A percentile compares a stretch with the other conserved stretches of the same genome.
Evolutionary conservation across 2,888 invertebrate species (phyloP).

Genomic region (Clitarchus hookeri): DNA sequence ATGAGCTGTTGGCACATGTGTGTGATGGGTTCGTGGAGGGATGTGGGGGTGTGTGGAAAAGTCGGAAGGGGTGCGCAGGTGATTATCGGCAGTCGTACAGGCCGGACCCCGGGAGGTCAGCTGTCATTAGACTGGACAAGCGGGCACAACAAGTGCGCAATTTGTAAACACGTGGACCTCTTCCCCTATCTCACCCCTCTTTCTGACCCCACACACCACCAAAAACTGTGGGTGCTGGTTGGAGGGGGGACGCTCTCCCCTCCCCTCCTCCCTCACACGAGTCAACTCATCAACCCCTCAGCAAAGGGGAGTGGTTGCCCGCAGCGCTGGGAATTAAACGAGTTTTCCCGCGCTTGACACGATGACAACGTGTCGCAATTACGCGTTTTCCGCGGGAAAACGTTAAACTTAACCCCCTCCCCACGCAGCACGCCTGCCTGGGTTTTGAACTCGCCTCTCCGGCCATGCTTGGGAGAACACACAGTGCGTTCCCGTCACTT

Average conservation of each 20-base stretch:
- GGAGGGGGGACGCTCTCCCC: neutral
- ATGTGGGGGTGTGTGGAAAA: neutral
- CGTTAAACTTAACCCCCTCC: neutral
- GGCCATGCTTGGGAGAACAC: neutral
- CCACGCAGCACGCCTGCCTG: neutral
- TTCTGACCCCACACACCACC: neutral
- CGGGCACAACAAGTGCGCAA: neutral
- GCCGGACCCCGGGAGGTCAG: neutral
- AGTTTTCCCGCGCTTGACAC: conserved; percentile 7
- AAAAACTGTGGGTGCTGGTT: neutral
- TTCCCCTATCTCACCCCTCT: neutral
- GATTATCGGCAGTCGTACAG: neutral
- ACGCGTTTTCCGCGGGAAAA: conserved; percentile 1
- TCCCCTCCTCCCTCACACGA: too few relatives aligned
- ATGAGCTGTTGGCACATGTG: neutral
- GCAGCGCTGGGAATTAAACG: conserved; percentile 14
- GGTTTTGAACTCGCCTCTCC: neutral
- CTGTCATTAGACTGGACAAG: neutral
- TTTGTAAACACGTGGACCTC: neutral
- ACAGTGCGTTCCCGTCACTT: neutral
- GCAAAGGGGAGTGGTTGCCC: neutral
- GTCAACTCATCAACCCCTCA: too few relatives aligned
- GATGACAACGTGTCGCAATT: conserved; percentile 10
- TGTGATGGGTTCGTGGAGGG: neutral
- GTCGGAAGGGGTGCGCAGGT: neutral